Conservation (phyloP, 2,113 vertebrate genomes). For the Talpa occidentalis region DNA sequence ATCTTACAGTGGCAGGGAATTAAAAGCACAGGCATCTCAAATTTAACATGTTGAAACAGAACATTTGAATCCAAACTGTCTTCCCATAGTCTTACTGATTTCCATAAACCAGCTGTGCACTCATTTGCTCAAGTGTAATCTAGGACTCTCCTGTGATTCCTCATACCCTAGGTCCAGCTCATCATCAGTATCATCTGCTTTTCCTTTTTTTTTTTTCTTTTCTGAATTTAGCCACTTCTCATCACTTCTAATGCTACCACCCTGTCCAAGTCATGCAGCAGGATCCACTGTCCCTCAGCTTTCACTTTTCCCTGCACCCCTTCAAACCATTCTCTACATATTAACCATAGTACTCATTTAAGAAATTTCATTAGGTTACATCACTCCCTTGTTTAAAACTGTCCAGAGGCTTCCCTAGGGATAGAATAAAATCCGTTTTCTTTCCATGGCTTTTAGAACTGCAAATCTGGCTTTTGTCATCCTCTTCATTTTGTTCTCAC, state of each 20-base stretch:
- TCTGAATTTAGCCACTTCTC: not conserved
- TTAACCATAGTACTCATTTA: not conserved
- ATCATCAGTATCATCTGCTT: not conserved
- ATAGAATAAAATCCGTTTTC: not conserved
- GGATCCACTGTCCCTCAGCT: not conserved
- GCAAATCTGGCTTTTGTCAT: not conserved
- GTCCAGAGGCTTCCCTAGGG: not conserved
- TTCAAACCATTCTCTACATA: slow-evolving; percentile 8
- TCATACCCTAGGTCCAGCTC: not conserved
- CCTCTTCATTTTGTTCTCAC: not conserved
- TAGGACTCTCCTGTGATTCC: not conserved
- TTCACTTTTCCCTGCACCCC: not conserved
- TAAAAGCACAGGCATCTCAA: not conserved
- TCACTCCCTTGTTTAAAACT: not conserved
- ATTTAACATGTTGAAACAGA: not conserved
- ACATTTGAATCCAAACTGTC: not conserved
- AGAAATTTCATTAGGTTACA: not conserved
- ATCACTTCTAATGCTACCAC: not conserved
- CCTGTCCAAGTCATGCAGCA: not conserved
- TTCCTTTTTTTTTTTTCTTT: not conserved
- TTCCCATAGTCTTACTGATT: not conserved
- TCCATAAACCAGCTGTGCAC: not conserved
- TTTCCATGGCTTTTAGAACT: not conserved
- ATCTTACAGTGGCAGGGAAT: not conserved
- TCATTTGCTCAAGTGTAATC: not conserved